These are phyloP conservation scores for Scyliorhinus canicula DNA, from an alignment of 2,797 vertebrate genomes.

Conservation along the genomic window DNA sequence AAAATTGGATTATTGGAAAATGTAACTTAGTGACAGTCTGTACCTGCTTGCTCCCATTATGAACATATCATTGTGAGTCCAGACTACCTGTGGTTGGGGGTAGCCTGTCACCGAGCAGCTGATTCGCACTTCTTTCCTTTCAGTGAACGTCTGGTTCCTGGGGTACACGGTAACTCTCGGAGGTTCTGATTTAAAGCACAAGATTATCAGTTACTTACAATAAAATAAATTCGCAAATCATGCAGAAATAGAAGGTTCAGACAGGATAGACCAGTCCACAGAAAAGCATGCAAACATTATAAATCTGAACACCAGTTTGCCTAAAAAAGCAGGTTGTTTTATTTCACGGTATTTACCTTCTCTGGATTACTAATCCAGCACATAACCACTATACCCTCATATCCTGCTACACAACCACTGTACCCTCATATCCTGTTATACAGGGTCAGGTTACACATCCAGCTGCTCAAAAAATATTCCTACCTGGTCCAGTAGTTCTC, in stretches of 20 bases:
- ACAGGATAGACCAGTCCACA: background rate
- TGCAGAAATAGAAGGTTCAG: background rate
- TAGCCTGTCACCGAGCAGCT: slow-evolving; percentile 76
- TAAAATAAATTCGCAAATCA: background rate
- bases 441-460: background rate
- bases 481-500: background rate
- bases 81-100: slow-evolving; percentile 73
- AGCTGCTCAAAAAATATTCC: background rate
- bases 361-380: background rate
- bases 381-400: background rate
- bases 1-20: background rate
- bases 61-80: slow-evolving; percentile 86
- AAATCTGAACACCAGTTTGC: background rate
- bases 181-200: slow-evolving; percentile 60
- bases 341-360: background rate
- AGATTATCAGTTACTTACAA: background rate
- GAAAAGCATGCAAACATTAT: background rate
- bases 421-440: background rate
- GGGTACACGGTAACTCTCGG: slow-evolving; percentile 76
- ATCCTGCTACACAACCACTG: background rate
- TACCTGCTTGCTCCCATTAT: slow-evolving; percentile 79
- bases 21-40: background rate
- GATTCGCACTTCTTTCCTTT: slow-evolving; percentile 76
- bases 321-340: background rate
- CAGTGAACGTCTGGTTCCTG: slow-evolving; percentile 75